Percentiles rank a stretch among this genome's conserved stretches.
These are phyloP conservation scores for Motacilla alba DNA, from an alignment of 2,113 vertebrate species.

Conservation along the genomic window DNA sequence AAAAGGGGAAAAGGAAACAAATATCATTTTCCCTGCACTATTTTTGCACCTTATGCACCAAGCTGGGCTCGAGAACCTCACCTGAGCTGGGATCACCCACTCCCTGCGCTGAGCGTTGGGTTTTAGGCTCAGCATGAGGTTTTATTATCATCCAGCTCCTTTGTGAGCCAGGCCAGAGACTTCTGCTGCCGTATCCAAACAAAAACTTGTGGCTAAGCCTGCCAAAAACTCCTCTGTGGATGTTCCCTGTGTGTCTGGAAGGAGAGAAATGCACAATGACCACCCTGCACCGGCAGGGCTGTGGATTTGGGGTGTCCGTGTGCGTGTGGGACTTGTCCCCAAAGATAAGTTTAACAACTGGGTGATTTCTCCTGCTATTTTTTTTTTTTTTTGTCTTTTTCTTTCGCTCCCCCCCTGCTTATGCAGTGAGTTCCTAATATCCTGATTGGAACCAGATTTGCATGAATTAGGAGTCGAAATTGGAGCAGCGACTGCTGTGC, in stretches of 20 bases:
- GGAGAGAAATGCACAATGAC: not conserved
- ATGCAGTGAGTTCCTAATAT: constrained; percentile 79
- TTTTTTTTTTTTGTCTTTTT: not conserved
- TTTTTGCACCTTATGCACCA: not conserved
- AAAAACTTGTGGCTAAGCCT: not conserved
- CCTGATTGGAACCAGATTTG: constrained; percentile 90
- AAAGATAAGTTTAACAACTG: constrained; percentile 53
- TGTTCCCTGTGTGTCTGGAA: not conserved
- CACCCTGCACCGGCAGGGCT: not conserved
- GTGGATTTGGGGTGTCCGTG: not conserved
- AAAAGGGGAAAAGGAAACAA: not conserved
- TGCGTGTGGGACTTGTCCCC: not conserved
- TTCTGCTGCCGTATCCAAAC: not conserved
- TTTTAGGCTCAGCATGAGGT: not conserved
- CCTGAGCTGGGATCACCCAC: not conserved
- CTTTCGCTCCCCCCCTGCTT: constrained; percentile 58
- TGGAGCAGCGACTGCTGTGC: constrained; percentile 78
- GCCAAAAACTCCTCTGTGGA: not conserved
- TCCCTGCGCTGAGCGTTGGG: not conserved
- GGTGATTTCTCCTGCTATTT: constrained; percentile 32
- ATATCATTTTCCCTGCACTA: not conserved
- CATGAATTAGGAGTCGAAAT: constrained; percentile 78
- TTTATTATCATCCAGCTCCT: not conserved
- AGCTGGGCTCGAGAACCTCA: not conserved
- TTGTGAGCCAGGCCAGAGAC: not conserved